Percentiles rank a stretch among this genome's conserved stretches.
Evolutionary conservation across 2,888 invertebrate species (phyloP).

Genomic region (Aphodius sticticus): DNA sequence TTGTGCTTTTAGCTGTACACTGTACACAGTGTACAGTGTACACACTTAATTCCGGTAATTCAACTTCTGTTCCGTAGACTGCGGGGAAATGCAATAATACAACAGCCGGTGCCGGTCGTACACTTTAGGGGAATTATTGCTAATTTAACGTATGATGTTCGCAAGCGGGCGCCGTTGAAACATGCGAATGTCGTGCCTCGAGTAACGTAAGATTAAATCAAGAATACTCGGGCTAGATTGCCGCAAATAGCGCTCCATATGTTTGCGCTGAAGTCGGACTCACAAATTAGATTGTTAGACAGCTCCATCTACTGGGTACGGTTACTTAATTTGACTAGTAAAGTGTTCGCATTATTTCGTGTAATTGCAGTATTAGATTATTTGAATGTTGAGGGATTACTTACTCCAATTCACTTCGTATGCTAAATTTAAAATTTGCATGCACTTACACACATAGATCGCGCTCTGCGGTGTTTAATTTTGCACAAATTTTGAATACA

Average conservation of each 20-base stretch:
- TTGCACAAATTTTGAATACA: not conserved
- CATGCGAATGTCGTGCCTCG: constrained; percentile 12
- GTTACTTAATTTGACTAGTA: constrained; percentile 15
- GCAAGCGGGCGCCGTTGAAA: constrained; percentile 1
- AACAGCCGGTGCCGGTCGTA: not conserved
- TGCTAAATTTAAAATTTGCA: not conserved
- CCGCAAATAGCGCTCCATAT: constrained; percentile 20
- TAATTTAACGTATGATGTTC: not conserved
- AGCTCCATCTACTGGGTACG: constrained; percentile 5
- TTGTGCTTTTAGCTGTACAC: not conserved
- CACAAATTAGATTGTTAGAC: constrained; percentile 22
- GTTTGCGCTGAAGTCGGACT: constrained; percentile 12
- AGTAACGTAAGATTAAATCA: constrained; percentile 21
- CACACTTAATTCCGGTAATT: not conserved
- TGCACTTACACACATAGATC: not conserved
- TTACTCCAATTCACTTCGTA: not conserved
- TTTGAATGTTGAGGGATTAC: not conserved
- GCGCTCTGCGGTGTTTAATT: not conserved
- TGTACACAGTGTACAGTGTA: too few relatives aligned
- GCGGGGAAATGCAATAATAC: not conserved
- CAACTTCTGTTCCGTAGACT: not conserved
- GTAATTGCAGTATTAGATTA: constrained; percentile 15
- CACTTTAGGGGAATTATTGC: not conserved
- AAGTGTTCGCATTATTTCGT: constrained; percentile 23
- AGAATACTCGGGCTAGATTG: constrained; percentile 15